Conservation (phyloP, 1,140 invertebrate genomes). For the Ganaspis sp. region DNA sequence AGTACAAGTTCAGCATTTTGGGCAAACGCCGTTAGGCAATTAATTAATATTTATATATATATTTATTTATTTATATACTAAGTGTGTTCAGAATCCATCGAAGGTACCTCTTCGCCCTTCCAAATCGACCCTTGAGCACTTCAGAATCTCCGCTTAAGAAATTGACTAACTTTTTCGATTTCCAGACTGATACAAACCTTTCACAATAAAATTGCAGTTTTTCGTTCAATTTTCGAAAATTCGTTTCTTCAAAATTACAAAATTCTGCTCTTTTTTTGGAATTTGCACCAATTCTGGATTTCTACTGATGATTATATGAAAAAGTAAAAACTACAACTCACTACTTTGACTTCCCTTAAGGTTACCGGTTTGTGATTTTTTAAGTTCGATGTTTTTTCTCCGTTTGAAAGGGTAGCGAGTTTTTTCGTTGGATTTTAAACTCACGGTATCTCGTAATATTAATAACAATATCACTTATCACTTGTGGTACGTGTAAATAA, state of each 20-base stretch:
- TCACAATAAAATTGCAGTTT: too few relatives aligned
- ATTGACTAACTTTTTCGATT: slow-evolving; percentile 13
- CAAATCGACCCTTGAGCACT: slow-evolving; percentile 12
- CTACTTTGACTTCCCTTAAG: slow-evolving; percentile 27
- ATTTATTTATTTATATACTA: slow-evolving; percentile 49
- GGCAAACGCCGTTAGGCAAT: slow-evolving; percentile 52
- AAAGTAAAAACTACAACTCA: not conserved
- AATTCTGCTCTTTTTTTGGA: not conserved
- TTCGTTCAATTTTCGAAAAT: too few relatives aligned
- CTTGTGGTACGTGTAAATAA: slow-evolving; percentile 74
- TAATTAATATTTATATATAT: slow-evolving; percentile 48
- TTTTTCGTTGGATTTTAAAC: not conserved
- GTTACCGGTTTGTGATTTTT: slow-evolving; percentile 38
- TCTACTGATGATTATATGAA: not conserved
- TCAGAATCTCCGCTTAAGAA: slow-evolving; percentile 1
- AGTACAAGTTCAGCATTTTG: slow-evolving; percentile 63
- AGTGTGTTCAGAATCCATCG: not conserved
- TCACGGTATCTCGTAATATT: slow-evolving; percentile 58
- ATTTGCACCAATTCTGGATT: not conserved
- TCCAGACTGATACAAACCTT: not conserved
- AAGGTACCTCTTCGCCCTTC: not conserved
- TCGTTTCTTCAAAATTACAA: too few relatives aligned
- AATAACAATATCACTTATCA: slow-evolving; percentile 77
- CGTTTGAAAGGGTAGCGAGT: slow-evolving; percentile 1
- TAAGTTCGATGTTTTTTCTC: slow-evolving; percentile 29